Conservation (phyloP, 37 sponge, comb jelly and placozoan genomes). For the Hormiphora californensis region DNA sequence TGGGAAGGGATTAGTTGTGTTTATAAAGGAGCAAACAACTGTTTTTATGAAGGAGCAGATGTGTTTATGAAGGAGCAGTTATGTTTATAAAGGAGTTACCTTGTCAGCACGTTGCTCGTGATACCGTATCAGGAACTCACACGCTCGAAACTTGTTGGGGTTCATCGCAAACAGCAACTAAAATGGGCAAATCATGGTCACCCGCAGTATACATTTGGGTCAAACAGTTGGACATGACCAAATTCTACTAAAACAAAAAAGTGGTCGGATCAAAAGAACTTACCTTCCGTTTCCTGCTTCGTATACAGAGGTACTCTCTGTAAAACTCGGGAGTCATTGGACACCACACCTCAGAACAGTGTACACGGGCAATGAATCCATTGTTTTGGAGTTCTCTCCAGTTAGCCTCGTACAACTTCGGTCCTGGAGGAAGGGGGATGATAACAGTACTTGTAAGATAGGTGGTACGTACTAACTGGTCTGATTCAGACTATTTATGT, state of each 20-base stretch:
- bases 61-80: too few species aligned
- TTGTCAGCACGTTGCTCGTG: conserved; percentile 65
- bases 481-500: background rate
- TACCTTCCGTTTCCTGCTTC: conserved; percentile 79
- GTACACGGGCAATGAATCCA: conserved; percentile 91
- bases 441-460: too few species aligned
- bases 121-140: conserved; percentile 87
- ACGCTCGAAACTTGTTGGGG: conserved; percentile 91
- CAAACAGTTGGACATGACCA: background rate
- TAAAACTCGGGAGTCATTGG: conserved; percentile 97
- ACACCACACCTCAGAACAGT: conserved; percentile 99
- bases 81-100: background rate
- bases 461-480: background rate
- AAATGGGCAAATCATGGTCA: background rate
- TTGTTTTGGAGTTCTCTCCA: conserved; percentile 96
- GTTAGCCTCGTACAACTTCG: conserved; percentile 95
- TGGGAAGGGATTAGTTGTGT: too few species aligned
- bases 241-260: background rate
- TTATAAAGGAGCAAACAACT: too few species aligned
- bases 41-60: too few species aligned
- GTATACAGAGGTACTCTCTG: conserved; percentile 82
- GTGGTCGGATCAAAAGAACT: background rate
- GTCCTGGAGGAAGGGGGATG: conserved; percentile 54
- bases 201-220: background rate
- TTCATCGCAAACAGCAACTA: conserved; percentile 98